Base-by-base conservation (phyloP, 1,140 invertebrate genomes). In the Drosophila malerkotliana region DNA sequence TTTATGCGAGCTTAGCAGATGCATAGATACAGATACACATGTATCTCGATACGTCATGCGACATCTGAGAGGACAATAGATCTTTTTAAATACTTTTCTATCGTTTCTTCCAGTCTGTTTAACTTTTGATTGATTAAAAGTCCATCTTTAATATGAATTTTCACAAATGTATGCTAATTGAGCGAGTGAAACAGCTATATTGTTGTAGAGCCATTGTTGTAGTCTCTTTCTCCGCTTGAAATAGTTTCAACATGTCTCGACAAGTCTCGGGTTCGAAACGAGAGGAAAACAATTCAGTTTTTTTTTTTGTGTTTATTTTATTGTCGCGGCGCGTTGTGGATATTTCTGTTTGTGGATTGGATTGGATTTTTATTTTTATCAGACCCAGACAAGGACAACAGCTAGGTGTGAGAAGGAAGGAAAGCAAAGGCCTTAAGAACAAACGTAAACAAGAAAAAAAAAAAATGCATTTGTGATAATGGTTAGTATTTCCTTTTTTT, bases 361-460 rank as follows among this genome's bases (percentile, higher is more conserved):
- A 76, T 53, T 64, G 71, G 53, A 76, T 53, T 76, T 76, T 76
- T 76, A 76, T 76, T 76, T 76, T 76, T 76, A 76, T 76, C 72
- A 76, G 62, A 21, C 21, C 10, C 53, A 64, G 56, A 52, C 66
- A 69, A 69, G 66, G 63, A 69, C 63, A 67, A 66, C 15, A 1
- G 10, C 9, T 4, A 12, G 21, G 24, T 30, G 39, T 7, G 39
- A 39, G 34, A 10, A 6, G 18, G 32, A 52, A 45, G 55, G 34
- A 26, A 32, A 41, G 8, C 26, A 41, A 39, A n/a, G 39, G 10
- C 8, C 18, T 12, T 18, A 12, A 30, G 26, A 55, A 28, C 26
- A 26, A 76, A 55, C 39, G 72, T 76, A 76, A 76, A 76, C 72
- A 76, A 76, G 66, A 67, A 59, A 18, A 15, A 67, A 67, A 21